These are phyloP conservation scores for Callionymus lyra DNA, from an alignment of 2,113 vertebrate genomes.

Conservation along the genomic window DNA sequence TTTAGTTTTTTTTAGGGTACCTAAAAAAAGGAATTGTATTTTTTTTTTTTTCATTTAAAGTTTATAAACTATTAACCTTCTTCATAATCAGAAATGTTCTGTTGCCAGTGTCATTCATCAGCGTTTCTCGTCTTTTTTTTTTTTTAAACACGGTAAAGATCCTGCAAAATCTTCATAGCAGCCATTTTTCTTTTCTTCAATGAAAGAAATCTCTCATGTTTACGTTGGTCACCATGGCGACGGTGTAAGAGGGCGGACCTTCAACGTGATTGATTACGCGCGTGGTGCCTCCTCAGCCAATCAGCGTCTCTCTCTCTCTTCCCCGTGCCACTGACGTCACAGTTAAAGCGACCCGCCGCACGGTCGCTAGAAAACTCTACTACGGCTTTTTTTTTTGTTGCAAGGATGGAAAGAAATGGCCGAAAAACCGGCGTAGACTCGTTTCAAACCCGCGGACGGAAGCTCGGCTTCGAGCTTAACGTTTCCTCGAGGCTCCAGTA, in stretches of 20 bases:
- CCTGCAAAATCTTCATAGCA: neutral
- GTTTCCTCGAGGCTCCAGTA: neutral
- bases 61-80: no score
- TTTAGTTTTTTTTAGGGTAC: no score
- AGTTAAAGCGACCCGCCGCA: conserved; percentile 67
- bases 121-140: no score
- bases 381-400: no score
- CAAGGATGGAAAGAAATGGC: conserved; percentile 10
- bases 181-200: conserved; percentile 28
- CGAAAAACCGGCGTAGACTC: conserved; percentile 5
- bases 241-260: conserved; percentile 34
- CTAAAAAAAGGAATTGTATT: no score
- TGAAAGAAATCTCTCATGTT: conserved; percentile 47
- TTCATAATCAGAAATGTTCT: no score
- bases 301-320: no score
- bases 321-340: conserved; percentile 50
- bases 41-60: no score
- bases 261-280: conserved; percentile 28
- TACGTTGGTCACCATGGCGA: conserved; percentile 60
- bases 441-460: neutral
- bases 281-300: conserved; percentile 37
- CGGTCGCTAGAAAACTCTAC: conserved; percentile 31
- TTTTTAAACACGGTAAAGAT: neutral
- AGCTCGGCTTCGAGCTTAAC: neutral
- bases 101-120: no score